These are phyloP conservation scores for Erebia ligea DNA, from an alignment of 2,888 invertebrate species.

Conservation along the genomic window DNA sequence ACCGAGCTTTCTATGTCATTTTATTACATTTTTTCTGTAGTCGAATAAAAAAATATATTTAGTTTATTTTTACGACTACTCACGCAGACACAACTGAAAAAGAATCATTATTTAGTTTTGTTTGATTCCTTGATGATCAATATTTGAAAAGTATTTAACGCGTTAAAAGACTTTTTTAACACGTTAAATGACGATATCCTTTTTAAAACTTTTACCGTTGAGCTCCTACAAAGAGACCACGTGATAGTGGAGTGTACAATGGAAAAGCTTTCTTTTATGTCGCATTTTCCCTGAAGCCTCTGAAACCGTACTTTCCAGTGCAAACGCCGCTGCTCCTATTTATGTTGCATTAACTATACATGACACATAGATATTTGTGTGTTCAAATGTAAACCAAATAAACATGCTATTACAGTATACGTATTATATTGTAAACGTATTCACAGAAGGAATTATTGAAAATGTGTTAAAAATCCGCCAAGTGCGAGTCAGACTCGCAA, in stretches of 20 bases:
- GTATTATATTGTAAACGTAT: too few species aligned
- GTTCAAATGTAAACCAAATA: too few species aligned
- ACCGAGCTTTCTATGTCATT: slow-evolving; percentile 15
- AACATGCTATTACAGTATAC: too few species aligned
- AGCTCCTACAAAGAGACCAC: not conserved
- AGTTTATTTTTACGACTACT: not conserved
- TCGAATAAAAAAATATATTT: not conserved
- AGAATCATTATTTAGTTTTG: slow-evolving; percentile 1
- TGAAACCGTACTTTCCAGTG: slow-evolving; percentile 25
- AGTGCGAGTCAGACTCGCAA: too few species aligned
- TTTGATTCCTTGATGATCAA: not conserved
- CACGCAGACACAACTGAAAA: not conserved
- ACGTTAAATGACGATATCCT: not conserved
- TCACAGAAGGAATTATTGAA: too few species aligned
- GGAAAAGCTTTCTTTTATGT: slow-evolving; percentile 32
- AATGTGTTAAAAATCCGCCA: too few species aligned
- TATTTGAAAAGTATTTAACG: not conserved
- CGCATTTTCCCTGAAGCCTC: slow-evolving; percentile 29
- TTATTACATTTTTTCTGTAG: slow-evolving; percentile 13
- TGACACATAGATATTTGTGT: not conserved
- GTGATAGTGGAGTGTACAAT: slow-evolving; percentile 21
- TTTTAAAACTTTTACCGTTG: not conserved
- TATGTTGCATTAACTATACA: not conserved
- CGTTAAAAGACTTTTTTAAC: not conserved
- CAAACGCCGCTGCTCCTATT: slow-evolving; percentile 16